These are phyloP conservation scores for Coreius guichenoti DNA, from an alignment of 2,797 vertebrate genomes.

Conservation along the genomic window DNA sequence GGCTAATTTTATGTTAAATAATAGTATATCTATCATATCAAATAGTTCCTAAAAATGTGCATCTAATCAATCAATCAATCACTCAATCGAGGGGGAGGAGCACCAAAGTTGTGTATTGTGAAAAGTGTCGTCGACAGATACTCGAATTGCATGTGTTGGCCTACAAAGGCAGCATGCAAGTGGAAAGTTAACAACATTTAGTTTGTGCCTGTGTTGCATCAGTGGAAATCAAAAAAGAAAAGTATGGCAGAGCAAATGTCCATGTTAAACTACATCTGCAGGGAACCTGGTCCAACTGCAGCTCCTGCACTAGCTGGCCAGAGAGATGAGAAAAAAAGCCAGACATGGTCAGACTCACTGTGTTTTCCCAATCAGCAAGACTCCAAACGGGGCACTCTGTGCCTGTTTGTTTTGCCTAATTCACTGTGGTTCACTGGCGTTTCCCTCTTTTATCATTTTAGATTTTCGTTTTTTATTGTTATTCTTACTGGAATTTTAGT, in stretches of 20 bases:
- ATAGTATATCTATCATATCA: not conserved
- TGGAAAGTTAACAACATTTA: conserved; percentile 17
- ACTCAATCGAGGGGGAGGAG: not conserved
- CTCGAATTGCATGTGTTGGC: not conserved
- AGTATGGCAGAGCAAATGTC: conserved; percentile 39
- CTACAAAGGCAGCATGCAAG: not conserved
- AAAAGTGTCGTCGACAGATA: not conserved
- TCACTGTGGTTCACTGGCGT: conserved; percentile 44
- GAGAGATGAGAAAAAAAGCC: conserved; percentile 35
- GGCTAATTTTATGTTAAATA: not conserved
- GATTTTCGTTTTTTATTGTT: conserved; percentile 52
- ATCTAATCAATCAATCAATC: not conserved
- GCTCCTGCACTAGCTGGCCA: conserved; percentile 30
- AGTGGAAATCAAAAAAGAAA: conserved; percentile 13
- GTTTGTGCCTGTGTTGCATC: conserved; percentile 21
- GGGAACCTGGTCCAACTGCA: conserved; percentile 39
- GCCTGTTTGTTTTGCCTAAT: conserved; percentile 52
- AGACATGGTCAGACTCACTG: conserved; percentile 31
- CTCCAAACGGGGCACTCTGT: conserved; percentile 51
- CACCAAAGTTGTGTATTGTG: not conserved
- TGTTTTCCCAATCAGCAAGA: conserved; percentile 54
- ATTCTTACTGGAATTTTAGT: conserved; percentile 60
- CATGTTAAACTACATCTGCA: conserved; percentile 46
- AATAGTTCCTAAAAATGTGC: not conserved
- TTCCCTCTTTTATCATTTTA: conserved; percentile 57